Percentiles rank a stretch among this genome's conserved stretches.
Evolutionary conservation across 2,888 invertebrate genomes (phyloP).

Genomic region (Cosmia trapezina): DNA sequence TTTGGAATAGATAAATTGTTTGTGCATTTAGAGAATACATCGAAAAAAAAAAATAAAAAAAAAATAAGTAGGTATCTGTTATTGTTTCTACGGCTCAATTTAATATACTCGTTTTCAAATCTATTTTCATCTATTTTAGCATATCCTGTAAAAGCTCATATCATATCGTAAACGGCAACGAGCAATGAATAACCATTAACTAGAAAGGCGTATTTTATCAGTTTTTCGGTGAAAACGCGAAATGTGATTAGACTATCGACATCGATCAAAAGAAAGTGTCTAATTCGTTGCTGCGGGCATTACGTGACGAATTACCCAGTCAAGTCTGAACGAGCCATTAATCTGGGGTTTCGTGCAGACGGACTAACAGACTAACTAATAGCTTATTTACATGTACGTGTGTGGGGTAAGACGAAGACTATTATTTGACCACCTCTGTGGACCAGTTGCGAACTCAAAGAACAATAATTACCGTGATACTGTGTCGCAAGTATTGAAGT

Average conservation of each 20-base stretch:
- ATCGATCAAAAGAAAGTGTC: constrained; percentile 63
- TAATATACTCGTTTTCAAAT: constrained; percentile 9
- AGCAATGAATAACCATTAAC: constrained; percentile 64
- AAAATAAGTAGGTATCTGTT: not conserved
- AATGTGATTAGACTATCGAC: constrained; percentile 76
- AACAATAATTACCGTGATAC: constrained; percentile 34
- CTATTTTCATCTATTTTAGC: constrained; percentile 11
- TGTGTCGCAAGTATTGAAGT: constrained; percentile 36
- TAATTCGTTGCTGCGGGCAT: constrained; percentile 50
- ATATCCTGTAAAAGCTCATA: constrained; percentile 20
- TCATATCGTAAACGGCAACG: constrained; percentile 35
- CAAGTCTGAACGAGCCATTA: constrained; percentile 41
- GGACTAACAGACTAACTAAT: constrained; percentile 49
- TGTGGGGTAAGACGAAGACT: constrained; percentile 32
- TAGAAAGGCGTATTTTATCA: constrained; percentile 69
- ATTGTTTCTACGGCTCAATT: not conserved
- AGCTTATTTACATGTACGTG: constrained; percentile 54
- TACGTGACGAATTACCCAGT: constrained; percentile 57
- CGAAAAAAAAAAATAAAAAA: not conserved
- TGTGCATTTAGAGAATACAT: not conserved
- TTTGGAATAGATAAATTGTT: not conserved
- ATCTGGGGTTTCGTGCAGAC: constrained; percentile 50
- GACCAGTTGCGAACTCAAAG: constrained; percentile 15
- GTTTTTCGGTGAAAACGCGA: constrained; percentile 70
- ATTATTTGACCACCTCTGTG: constrained; percentile 37